Base-by-base conservation (phyloP, 2,888 invertebrate genomes). In the Adineta ricciae region DNA sequence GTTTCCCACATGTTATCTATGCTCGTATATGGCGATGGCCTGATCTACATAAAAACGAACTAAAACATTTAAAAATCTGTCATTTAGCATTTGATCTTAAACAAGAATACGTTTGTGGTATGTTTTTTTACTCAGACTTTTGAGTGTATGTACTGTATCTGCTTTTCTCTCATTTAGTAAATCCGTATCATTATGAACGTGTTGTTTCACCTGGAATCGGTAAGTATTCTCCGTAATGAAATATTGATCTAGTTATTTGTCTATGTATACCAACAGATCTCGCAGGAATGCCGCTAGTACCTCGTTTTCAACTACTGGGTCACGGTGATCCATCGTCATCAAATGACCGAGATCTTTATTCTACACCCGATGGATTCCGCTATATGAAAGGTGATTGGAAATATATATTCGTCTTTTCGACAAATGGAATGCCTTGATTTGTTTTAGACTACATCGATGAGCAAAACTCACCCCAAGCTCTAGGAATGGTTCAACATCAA, bases 21-120 rank as follows among this genome's bases (percentile, higher is more conserved):
- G 97, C 98, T 0, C 93, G 96, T 56, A 97, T 99, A 87, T 99
- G 99, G 97, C 93, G 99, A 88, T 99, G 97, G 97, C 97, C 98
- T 0, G 99, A 99, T 91, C 92, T 99, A 78, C 98, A 99, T 91
- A 99, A 99, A 91, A 99, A 99, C 91, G 99, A 99, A 91, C 91
- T 99, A 88, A 98, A 98, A 90, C 97, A 97, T 90, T 95, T 96
- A 82, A 97, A 97, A 91, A 96, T 95, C 90, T 99, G 99, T 91
- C 96, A 97, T 91, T 97, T 94, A 92, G 99, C 97, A 52, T 99
- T 99, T 91, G 99, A 99, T 92, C 93, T 98, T 89, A 99, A 99
- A 92, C 96, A 96, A 91, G 99, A 99, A 92, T 96, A 96, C 64
- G 98, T 99, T 38, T 99, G 99, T 91, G 97, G 64, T 64, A 64